Evolutionary conservation across 2,797 vertebrate genomes (phyloP).

Genomic region (Anas bernieri): DNA sequence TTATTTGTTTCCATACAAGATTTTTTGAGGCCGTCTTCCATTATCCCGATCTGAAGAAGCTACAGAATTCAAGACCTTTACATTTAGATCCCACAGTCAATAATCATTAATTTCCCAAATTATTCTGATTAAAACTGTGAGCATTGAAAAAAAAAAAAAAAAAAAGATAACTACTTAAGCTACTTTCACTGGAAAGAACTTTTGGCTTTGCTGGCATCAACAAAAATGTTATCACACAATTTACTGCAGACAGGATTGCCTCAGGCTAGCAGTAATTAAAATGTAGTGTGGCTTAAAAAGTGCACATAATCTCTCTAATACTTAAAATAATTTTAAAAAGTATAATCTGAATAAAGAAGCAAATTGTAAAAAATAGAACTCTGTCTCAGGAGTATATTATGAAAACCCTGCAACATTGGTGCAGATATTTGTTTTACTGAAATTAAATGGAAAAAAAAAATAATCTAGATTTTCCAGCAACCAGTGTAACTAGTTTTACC

Average conservation of each 20-base stretch:
- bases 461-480: not conserved
- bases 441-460: not conserved
- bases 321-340: not conserved
- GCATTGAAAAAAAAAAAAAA: not conserved
- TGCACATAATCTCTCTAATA: not conserved
- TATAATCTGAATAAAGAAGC: not conserved
- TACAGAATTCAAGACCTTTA: not conserved
- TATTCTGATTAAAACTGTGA: not conserved
- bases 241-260: not conserved
- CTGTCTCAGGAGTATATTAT: rapidly evolving
- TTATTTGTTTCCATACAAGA: not conserved
- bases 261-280: not conserved
- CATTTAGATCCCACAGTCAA: not conserved
- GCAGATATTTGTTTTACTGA: not conserved
- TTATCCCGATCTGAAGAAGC: not conserved
- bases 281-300: not conserved
- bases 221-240: not conserved
- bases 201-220: not conserved
- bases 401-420: not conserved
- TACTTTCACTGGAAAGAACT: not conserved
- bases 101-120: not conserved
- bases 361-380: not conserved
- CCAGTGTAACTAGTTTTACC: not conserved
- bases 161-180: not conserved
- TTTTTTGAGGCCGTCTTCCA: not conserved